A percentile compares a stretch with the other conserved stretches of the same genome.
Conservation (phyloP, 2,113 vertebrate species). For the Hemicordylus capensis region DNA sequence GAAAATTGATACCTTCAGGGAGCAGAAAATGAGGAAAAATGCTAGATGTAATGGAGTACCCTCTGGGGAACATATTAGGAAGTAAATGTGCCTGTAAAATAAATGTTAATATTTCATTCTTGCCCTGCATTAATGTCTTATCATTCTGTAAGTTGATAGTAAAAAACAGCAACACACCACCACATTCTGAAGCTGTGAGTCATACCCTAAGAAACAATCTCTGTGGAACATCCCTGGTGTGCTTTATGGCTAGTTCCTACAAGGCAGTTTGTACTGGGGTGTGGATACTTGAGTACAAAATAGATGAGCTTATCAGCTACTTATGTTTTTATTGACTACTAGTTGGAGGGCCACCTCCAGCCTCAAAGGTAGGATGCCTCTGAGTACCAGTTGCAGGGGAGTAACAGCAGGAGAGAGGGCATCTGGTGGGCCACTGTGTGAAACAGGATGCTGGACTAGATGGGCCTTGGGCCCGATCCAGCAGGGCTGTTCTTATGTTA, state of each 20-base stretch:
- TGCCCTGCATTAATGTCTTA: not conserved
- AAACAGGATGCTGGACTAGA: too few relatives aligned
- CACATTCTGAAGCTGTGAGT: not conserved
- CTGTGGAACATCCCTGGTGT: not conserved
- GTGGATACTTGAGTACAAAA: not conserved
- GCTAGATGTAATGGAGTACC: not conserved
- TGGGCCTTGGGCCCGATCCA: too few relatives aligned
- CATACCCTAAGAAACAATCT: too few relatives aligned
- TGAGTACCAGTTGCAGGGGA: too few relatives aligned
- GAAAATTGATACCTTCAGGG: not conserved
- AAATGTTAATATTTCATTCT: fast-evolving
- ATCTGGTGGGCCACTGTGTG: too few relatives aligned
- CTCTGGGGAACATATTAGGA: not conserved
- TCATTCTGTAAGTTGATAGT: not conserved
- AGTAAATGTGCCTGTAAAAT: not conserved
- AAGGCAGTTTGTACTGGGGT: not conserved
- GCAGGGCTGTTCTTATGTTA: too few relatives aligned
- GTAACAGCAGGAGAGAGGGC: too few relatives aligned
- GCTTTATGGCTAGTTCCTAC: not conserved
- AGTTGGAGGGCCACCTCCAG: too few relatives aligned
- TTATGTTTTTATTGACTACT: too few relatives aligned
- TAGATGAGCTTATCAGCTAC: too few relatives aligned
- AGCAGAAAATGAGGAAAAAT: not conserved
- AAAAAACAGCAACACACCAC: too few relatives aligned
- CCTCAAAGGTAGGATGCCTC: too few relatives aligned